Conservation (phyloP, 2,888 invertebrate genomes). For the Kryphioiulus occultus region DNA sequence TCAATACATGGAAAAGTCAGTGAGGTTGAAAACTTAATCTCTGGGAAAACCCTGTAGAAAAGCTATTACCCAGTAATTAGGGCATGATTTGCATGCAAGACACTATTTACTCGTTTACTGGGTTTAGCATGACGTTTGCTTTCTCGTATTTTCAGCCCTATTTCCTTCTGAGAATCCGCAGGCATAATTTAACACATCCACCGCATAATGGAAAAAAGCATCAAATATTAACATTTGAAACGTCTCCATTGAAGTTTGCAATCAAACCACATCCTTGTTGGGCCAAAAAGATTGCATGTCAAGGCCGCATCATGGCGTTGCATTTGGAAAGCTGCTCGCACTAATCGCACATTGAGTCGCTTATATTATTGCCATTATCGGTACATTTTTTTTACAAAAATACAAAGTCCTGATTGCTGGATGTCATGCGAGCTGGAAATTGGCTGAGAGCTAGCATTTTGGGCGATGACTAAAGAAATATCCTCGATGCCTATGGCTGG, state of each 20-base stretch:
- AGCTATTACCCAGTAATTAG: too few relatives aligned
- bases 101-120: too few relatives aligned
- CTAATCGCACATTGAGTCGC: not conserved
- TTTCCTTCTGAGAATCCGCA: not conserved
- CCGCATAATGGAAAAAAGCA: not conserved
- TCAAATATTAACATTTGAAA: not conserved
- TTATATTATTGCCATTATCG: not conserved
- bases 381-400: not conserved
- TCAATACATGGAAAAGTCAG: too few relatives aligned
- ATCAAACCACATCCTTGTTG: not conserved
- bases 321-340: not conserved
- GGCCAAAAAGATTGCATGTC: not conserved
- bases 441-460: not conserved
- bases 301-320: not conserved
- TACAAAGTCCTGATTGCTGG: not conserved
- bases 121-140: not conserved
- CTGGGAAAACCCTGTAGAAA: too few relatives aligned
- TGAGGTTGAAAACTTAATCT: too few relatives aligned
- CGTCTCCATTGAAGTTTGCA: not conserved
- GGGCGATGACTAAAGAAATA: slow-evolving; percentile 42
- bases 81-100: too few relatives aligned
- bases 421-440: not conserved
- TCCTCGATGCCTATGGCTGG: not conserved
- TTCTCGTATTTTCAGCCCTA: not conserved
- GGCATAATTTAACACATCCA: not conserved